Percentiles rank a stretch among this genome's conserved stretches.
phyloP scores from a whole-genome alignment of 2,888 invertebrate species.

The Neoitamus cyanurus region DNA sequence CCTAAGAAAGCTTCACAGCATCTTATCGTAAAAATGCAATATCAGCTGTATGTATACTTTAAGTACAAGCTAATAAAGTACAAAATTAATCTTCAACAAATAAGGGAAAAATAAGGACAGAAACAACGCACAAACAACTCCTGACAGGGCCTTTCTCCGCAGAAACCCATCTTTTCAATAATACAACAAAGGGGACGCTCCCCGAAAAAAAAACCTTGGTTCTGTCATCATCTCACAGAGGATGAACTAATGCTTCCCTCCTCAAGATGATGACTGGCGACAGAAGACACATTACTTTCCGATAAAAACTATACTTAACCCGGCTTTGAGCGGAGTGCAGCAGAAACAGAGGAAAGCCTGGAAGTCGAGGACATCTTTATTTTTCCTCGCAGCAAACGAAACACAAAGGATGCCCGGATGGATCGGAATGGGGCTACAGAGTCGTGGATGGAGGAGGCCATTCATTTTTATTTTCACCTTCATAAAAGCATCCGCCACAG shows the following conservation, averaged over 20 bases:
- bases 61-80: not conserved
- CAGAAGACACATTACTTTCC: not conserved
- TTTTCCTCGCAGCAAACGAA: not conserved
- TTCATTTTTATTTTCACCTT: conserved; percentile 22
- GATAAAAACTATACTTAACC: not conserved
- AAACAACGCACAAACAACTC: not conserved
- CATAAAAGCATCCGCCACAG: not conserved
- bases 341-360: not conserved
- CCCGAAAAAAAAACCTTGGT: not conserved
- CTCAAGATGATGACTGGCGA: not conserved
- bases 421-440: not conserved
- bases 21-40: not conserved
- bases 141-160: not conserved
- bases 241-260: not conserved
- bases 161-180: not conserved
- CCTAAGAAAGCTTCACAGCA: not conserved
- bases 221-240: not conserved
- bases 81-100: not conserved
- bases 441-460: not conserved
- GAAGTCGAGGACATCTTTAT: not conserved
- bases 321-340: not conserved
- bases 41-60: not conserved
- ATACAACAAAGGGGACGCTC: not conserved
- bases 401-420: not conserved
- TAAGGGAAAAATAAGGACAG: not conserved